A percentile compares a stretch with the other conserved stretches of the same genome.
phyloP scores from a whole-genome alignment of 2,888 invertebrate species.

The Chrysodeixis includens region DNA sequence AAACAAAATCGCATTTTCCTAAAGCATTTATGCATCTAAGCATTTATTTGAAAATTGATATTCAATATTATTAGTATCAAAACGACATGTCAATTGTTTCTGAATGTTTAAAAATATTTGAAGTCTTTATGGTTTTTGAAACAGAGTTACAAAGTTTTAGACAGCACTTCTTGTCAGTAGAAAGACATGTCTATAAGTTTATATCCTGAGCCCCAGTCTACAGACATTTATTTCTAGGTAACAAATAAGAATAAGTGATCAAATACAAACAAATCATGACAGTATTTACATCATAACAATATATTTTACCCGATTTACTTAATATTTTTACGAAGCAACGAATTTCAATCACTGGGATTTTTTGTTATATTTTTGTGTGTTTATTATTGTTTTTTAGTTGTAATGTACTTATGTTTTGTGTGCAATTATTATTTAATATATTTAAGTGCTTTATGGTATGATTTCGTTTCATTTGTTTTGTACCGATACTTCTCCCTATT shows the following conservation, averaged over 20 bases:
- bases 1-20: not conserved
- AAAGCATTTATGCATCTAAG: not conserved
- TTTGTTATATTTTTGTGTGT: conserved; percentile 56
- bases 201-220: not conserved
- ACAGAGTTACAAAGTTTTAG: no score
- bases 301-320: conserved; percentile 50
- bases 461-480: conserved; percentile 27
- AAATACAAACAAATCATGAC: conserved; percentile 69
- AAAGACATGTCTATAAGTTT: no score
- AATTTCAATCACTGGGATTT: conserved; percentile 59
- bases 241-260: conserved; percentile 29
- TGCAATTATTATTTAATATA: conserved; percentile 67
- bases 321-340: conserved; percentile 60
- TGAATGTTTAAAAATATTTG: no score
- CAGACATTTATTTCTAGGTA: conserved; percentile 8
- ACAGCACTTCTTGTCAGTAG: no score
- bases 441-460: conserved; percentile 26
- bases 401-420: conserved; percentile 62
- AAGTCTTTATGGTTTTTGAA: no score
- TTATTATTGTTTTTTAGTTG: conserved; percentile 60
- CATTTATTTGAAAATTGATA: no score
- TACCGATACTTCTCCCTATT: no score
- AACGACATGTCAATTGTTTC: no score
- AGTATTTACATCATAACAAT: conserved; percentile 63
- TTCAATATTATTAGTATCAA: no score